Evolutionary conservation across 2,888 invertebrate genomes (phyloP).

Genomic region (Diplolepis rosae): DNA sequence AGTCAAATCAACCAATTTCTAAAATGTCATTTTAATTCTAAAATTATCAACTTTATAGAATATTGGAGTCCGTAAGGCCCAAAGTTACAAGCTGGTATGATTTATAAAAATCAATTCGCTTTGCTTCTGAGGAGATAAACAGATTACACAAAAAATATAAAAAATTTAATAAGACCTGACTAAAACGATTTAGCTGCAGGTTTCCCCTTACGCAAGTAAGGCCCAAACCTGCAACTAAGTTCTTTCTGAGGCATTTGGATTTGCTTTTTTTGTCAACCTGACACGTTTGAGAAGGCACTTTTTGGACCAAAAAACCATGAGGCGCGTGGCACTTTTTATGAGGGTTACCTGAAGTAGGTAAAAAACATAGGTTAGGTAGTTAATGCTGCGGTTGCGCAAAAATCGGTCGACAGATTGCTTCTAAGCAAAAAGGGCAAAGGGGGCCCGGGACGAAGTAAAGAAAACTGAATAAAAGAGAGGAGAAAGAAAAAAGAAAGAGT

Average conservation of each 20-base stretch:
- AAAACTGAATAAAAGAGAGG: constrained; percentile 30
- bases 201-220: not conserved
- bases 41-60: too few relatives aligned
- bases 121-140: too few relatives aligned
- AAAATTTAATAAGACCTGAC: too few relatives aligned
- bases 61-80: too few relatives aligned
- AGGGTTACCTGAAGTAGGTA: constrained; percentile 40
- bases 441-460: constrained; percentile 33
- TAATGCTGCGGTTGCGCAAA: constrained; percentile 44
- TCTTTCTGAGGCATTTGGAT: not conserved
- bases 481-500: constrained; percentile 54
- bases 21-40: not conserved
- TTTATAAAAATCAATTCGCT: too few relatives aligned
- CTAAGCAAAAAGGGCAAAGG: constrained; percentile 31
- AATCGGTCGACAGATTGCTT: constrained; percentile 38
- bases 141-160: too few relatives aligned
- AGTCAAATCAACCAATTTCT: not conserved
- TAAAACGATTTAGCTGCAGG: too few relatives aligned
- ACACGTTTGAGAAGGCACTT: not conserved
- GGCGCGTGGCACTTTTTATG: constrained; percentile 66
- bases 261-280: not conserved
- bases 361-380: constrained; percentile 54
- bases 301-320: constrained; percentile 25
- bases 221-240: not conserved
- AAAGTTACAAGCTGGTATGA: too few relatives aligned